phyloP scores from a whole-genome alignment of 2,113 vertebrate species.

The Cyanoramphus novaezelandiae region DNA sequence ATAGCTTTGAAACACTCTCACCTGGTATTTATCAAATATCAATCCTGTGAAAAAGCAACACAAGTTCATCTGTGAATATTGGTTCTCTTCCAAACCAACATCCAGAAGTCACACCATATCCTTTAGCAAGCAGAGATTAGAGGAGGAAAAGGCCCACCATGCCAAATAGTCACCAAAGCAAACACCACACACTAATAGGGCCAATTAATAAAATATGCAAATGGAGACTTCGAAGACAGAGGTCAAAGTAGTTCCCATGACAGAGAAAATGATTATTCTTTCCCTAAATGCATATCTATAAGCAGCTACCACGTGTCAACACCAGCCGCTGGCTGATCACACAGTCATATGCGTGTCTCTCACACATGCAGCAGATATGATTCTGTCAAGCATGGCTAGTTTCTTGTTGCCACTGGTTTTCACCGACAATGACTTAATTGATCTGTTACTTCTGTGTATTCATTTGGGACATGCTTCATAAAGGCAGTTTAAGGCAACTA shows the following conservation, averaged over 20 bases:
- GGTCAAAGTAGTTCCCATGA: not conserved
- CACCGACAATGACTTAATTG: not conserved
- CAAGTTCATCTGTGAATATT: not conserved
- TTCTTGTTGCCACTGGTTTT: not conserved
- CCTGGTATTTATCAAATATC: not conserved
- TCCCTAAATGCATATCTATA: not conserved
- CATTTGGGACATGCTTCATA: not conserved
- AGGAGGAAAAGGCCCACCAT: not conserved
- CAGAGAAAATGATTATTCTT: not conserved
- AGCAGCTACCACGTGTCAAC: not conserved
- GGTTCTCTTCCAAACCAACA: not conserved
- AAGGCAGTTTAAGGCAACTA: not conserved
- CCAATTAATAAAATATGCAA: not conserved
- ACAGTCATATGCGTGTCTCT: not conserved
- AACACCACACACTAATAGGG: not conserved
- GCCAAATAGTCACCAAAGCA: not conserved
- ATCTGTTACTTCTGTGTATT: not conserved
- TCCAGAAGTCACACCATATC: not conserved
- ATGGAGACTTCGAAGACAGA: not conserved
- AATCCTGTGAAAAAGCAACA: not conserved
- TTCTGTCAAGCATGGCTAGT: not conserved
- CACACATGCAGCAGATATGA: fast-evolving
- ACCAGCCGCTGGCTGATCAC: not conserved
- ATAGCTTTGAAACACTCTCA: not conserved
- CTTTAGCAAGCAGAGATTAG: not conserved